Percentiles rank a stretch among this genome's conserved stretches.
Conservation (phyloP, 1,140 invertebrate species). For the Sycophaga agraensis region DNA sequence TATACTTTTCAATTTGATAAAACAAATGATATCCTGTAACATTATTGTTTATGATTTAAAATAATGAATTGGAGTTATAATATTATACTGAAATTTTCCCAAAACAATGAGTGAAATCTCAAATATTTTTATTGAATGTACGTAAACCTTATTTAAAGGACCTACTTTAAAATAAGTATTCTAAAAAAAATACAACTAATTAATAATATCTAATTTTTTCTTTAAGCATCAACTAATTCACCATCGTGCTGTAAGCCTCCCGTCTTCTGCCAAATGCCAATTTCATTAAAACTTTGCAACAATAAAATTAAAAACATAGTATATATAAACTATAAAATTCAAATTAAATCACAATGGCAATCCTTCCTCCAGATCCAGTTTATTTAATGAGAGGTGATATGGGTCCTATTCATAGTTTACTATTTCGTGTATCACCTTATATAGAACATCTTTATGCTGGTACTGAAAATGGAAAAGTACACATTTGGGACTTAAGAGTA, state of each 20-base stretch:
- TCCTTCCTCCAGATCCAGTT: conserved; percentile 66
- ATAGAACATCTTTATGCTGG: conserved; percentile 68
- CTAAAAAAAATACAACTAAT: too few relatives aligned
- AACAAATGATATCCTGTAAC: too few relatives aligned
- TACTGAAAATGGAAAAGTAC: conserved; percentile 67
- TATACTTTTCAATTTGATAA: too few relatives aligned
- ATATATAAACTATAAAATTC: background rate
- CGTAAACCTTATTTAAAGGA: too few relatives aligned
- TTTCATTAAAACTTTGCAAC: background rate
- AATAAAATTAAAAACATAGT: too few relatives aligned
- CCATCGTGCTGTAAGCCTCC: conserved; percentile 40
- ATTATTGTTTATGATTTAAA: too few relatives aligned
- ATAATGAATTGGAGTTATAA: too few relatives aligned
- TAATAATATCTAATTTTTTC: background rate
- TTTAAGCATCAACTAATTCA: conserved; percentile 5
- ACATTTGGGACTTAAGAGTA: conserved; percentile 74
- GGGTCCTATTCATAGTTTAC: conserved; percentile 66
- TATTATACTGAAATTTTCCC: too few relatives aligned
- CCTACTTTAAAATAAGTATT: too few relatives aligned
- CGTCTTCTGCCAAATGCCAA: conserved; percentile 36
- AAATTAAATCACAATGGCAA: conserved; percentile 51
- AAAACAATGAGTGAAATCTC: too few relatives aligned
- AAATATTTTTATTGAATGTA: too few relatives aligned
- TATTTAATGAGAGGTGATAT: conserved; percentile 68
- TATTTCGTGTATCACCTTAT: conserved; percentile 61